phyloP scores from a whole-genome alignment of 2,113 vertebrate species.

The Mohoua ochrocephala region DNA sequence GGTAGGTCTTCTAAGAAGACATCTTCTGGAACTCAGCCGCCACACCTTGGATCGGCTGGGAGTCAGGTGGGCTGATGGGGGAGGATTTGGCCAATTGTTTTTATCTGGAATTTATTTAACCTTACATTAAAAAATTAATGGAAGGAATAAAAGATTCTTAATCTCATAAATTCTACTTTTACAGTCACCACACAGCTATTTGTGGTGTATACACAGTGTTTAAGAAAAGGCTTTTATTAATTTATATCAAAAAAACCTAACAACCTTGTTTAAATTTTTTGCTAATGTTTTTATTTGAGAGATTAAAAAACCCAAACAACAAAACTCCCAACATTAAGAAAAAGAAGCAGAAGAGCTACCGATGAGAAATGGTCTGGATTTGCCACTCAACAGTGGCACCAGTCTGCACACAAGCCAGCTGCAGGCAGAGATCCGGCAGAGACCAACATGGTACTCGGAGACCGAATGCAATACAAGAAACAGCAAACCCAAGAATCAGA shows the following conservation, averaged over 20 bases:
- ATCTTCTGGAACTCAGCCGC: background rate
- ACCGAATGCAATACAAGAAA: constrained; percentile 18
- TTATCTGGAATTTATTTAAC: background rate
- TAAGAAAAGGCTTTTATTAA: background rate
- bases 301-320: constrained; percentile 66
- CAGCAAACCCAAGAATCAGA: constrained; percentile 32
- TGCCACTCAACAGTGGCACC: constrained; percentile 14
- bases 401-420: constrained; percentile 46
- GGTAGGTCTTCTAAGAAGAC: background rate
- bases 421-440: constrained; percentile 47
- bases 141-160: background rate
- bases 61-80: background rate
- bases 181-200: background rate
- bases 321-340: constrained; percentile 63
- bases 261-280: constrained; percentile 51
- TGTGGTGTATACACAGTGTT: background rate
- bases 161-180: background rate
- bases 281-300: constrained; percentile 62
- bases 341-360: constrained; percentile 51
- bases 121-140: background rate
- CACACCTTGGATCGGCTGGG: accelerated
- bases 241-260: constrained; percentile 49
- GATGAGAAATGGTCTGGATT: constrained; percentile 20
- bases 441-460: constrained; percentile 1
- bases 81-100: background rate